phyloP scores from a whole-genome alignment of 2,888 invertebrate genomes.

The Bombylius discolor region DNA sequence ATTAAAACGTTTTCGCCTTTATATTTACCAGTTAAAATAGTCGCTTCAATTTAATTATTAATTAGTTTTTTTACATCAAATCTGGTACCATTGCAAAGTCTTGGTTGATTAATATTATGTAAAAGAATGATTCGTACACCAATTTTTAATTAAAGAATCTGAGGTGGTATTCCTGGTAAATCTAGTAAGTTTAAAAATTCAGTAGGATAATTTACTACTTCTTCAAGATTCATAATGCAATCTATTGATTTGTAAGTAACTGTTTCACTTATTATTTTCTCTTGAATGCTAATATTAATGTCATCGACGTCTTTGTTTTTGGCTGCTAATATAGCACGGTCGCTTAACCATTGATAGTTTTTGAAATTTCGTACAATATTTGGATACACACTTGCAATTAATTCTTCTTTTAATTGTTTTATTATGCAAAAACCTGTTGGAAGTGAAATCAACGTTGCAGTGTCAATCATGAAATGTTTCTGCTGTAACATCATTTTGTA shows the following conservation, averaged over 20 bases:
- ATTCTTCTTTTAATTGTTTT: slow-evolving; percentile 6
- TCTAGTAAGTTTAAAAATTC: slow-evolving; percentile 1
- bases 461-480: slow-evolving; percentile 1
- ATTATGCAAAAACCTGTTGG: background rate
- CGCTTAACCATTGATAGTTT: slow-evolving; percentile 3
- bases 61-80: slow-evolving; percentile 1
- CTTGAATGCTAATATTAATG: no score
- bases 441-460: slow-evolving; percentile 3
- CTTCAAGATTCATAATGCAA: background rate
- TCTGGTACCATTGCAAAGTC: slow-evolving; percentile 18
- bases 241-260: background rate
- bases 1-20: slow-evolving; percentile 15
- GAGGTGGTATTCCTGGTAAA: background rate
- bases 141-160: background rate
- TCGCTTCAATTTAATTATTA: slow-evolving; percentile 3
- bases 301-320: no score
- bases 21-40: slow-evolving; percentile 5
- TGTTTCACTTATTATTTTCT: background rate
- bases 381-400: background rate
- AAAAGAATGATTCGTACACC: background rate
- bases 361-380: background rate
- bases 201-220: no score
- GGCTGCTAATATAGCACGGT: no score
- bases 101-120: background rate
- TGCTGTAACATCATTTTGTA: slow-evolving; percentile 8